phyloP scores from a whole-genome alignment of 2,113 vertebrate species.

The Scophthalmus maximus region DNA sequence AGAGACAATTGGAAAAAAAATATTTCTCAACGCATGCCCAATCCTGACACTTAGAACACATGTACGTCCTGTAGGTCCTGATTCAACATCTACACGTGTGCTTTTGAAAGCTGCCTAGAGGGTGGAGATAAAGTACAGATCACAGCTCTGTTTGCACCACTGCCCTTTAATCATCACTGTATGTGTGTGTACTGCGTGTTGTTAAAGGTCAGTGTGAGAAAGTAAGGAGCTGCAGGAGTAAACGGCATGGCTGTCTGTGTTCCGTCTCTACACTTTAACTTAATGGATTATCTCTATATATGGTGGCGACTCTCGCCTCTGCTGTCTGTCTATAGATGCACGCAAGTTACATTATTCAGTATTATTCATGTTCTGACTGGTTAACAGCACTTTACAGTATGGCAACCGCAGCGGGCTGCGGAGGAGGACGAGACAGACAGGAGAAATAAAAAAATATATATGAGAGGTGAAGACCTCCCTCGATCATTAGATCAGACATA shows the following conservation, averaged over 20 bases:
- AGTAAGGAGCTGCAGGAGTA: slow-evolving; percentile 10
- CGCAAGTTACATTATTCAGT: slow-evolving; percentile 52
- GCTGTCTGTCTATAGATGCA: slow-evolving; percentile 13
- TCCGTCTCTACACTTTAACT: background rate
- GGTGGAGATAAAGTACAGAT: slow-evolving; percentile 16
- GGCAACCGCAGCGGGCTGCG: slow-evolving; percentile 29
- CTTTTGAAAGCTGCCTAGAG: slow-evolving; percentile 18
- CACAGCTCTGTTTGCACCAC: slow-evolving; percentile 11
- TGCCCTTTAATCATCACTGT: slow-evolving; percentile 15
- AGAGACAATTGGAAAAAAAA: slow-evolving; percentile 11
- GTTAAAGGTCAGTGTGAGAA: background rate
- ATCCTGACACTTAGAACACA: slow-evolving; percentile 16
- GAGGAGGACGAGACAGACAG: background rate
- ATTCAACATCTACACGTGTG: slow-evolving; percentile 26
- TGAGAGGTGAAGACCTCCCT: too few species aligned
- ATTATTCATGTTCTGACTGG: slow-evolving; percentile 41
- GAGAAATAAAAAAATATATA: background rate
- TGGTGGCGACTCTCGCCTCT: background rate
- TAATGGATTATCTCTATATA: slow-evolving; percentile 21
- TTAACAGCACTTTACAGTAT: slow-evolving; percentile 39
- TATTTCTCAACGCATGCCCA: slow-evolving; percentile 31
- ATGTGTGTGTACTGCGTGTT: background rate
- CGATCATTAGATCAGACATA: background rate
- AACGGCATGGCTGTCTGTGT: slow-evolving; percentile 16
- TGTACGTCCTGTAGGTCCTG: background rate